A percentile compares a stretch with the other conserved stretches of the same genome.
These are phyloP conservation scores for Eristalinus sepulchralis DNA, from an alignment of 2,888 invertebrate species.

Conservation along the genomic window DNA sequence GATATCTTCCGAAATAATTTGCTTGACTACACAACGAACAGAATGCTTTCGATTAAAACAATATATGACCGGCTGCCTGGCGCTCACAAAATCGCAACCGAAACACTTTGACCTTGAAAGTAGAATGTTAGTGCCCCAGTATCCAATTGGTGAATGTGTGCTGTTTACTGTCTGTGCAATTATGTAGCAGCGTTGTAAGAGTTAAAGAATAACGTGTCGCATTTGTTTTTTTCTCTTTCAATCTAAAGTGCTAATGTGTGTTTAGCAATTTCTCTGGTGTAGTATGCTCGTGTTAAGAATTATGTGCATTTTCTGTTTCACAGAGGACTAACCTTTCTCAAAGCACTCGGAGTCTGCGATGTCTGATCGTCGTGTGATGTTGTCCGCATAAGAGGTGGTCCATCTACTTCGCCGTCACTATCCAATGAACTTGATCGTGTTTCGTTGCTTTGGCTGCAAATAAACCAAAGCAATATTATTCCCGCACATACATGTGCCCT, in stretches of 20 bases:
- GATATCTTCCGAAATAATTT: background rate
- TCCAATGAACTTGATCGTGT: conserved; percentile 82
- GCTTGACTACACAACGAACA: background rate
- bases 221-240: background rate
- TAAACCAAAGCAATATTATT: conserved; percentile 27
- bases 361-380: conserved; percentile 85
- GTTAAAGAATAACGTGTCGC: conserved; percentile 12
- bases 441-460: conserved; percentile 80
- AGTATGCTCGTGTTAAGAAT: background rate
- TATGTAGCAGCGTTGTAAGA: background rate
- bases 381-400: conserved; percentile 83
- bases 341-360: conserved; percentile 81
- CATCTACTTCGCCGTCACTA: conserved; percentile 82
- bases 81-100: background rate
- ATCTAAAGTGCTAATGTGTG: conserved; percentile 22
- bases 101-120: background rate
- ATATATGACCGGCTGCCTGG: background rate
- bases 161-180: background rate
- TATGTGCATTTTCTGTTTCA: background rate
- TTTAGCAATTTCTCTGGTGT: conserved; percentile 3
- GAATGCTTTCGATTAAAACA: background rate
- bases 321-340: conserved; percentile 77
- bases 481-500: background rate
- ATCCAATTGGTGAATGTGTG: conserved; percentile 1
- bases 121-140: background rate